Evolutionary conservation across 2,888 invertebrate genomes (phyloP).

Genomic region (Heliconius hortense): DNA sequence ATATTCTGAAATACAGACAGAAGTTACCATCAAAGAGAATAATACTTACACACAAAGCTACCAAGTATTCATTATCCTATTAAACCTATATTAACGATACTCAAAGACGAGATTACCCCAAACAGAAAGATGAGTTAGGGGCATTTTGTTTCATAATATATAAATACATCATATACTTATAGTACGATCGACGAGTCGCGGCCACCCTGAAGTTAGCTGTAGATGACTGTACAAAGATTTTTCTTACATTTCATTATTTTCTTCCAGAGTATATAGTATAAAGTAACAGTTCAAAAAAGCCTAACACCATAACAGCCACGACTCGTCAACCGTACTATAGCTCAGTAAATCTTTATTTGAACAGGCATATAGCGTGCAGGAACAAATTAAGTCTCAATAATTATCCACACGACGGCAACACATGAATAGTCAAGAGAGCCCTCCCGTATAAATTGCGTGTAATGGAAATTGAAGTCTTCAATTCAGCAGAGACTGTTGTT

Average conservation of each 20-base stretch:
- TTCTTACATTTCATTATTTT: too few species aligned
- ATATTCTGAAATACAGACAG: not conserved
- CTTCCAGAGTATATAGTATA: too few species aligned
- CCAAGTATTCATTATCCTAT: slow-evolving; percentile 21
- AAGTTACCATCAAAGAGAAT: slow-evolving; percentile 3
- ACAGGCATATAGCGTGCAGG: slow-evolving; percentile 34
- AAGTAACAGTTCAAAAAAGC: too few species aligned
- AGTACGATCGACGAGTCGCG: not conserved
- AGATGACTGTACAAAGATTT: too few species aligned
- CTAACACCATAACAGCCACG: not conserved
- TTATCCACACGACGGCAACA: slow-evolving; percentile 34
- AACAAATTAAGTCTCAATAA: slow-evolving; percentile 38
- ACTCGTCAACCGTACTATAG: not conserved
- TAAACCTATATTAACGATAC: slow-evolving; percentile 10
- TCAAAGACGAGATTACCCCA: slow-evolving; percentile 16
- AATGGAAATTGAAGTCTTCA: slow-evolving; percentile 42
- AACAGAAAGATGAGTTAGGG: not conserved
- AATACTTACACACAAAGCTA: not conserved
- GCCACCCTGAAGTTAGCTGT: not conserved
- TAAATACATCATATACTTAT: not conserved
- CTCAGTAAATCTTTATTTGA: slow-evolving; percentile 3
- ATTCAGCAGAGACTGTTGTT: slow-evolving; percentile 36
- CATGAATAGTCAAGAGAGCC: slow-evolving; percentile 34
- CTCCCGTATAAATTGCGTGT: slow-evolving; percentile 41
- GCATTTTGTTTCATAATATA: slow-evolving; percentile 14